Evolutionary conservation across 2,797 vertebrate species (phyloP), one percentile per base, ranked within the genome.

Genomic region (Falco biarmicus): DNA sequence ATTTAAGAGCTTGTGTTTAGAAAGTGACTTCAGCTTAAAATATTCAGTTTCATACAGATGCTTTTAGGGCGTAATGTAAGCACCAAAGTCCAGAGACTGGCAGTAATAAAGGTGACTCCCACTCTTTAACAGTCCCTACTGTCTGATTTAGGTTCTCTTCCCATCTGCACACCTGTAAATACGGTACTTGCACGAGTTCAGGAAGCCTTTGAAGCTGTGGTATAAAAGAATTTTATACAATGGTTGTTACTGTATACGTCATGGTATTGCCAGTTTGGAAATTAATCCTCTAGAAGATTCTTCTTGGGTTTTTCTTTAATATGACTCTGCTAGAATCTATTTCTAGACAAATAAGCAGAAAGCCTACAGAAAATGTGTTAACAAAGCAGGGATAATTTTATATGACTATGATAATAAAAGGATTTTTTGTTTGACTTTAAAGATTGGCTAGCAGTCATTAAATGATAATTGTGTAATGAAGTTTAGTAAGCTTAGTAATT

Each of bases 401-500:
- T 71, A 28, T 78, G 28, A 24, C 53, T 93, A 32, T 1, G 24
- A n/a, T 91, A 82, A 88, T 71, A 84, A 54, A 83, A 41, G 4
- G 14, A 22, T 54, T 63, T 39, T 87, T 80, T 66, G 63, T 75
- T 96, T 59, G 32, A 56, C 64, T 92, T 53, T 26, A 91, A 83
- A 31, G 29, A 56, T 71, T 78, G 48, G 9, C 73, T 80, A 93
- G 39, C 34, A 95, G 78, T 79, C 50, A 66, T 93, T 97, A 90
- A 91, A 77, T 96, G 29, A 61, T 89, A 88, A 54, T 83, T 81
- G 57, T 92, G 71, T 90, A 96, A 91, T 96, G 93, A 90, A 90
- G 90, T 94, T 93, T 63, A 77, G 19, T 53, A 66, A 64, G 69
- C 22, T 80, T 84, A 34, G 34, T 87, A 78, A 63, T 92, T 86